Evolutionary conservation across 2,113 vertebrate genomes (phyloP).

Genomic region (Thamnophis sirtalis): DNA sequence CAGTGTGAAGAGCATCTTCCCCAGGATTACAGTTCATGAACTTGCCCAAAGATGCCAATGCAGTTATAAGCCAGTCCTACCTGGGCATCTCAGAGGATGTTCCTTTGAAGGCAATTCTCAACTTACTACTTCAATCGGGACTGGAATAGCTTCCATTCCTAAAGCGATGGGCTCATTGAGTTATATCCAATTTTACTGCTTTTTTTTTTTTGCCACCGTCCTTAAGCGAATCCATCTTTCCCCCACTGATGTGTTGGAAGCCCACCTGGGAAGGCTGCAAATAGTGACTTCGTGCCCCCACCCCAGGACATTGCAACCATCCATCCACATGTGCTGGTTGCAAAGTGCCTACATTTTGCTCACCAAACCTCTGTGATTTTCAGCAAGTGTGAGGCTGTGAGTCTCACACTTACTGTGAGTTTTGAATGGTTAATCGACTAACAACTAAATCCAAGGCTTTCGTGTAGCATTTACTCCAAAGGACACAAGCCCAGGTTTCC

Average conservation of each 20-base stretch:
- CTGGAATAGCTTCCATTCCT: background rate
- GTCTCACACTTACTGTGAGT: background rate
- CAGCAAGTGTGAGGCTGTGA: accelerated
- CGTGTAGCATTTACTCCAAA: background rate
- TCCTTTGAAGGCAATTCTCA: background rate
- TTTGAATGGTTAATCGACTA: background rate
- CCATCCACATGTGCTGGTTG: background rate
- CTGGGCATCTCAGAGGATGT: background rate
- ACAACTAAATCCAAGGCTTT: background rate
- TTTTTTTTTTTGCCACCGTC: background rate
- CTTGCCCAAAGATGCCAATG: background rate
- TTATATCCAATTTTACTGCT: background rate
- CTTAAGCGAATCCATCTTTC: background rate
- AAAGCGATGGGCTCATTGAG: background rate
- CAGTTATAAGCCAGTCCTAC: background rate
- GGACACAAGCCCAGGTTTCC: background rate
- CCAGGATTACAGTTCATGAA: background rate
- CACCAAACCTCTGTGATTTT: background rate
- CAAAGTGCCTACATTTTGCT: background rate
- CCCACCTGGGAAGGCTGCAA: too few species aligned
- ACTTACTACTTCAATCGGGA: background rate
- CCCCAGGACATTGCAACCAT: background rate
- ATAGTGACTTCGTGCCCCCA: too few species aligned
- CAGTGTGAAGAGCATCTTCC: background rate
- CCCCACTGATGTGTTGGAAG: too few species aligned